A percentile compares a stretch with the other conserved stretches of the same genome.
Evolutionary conservation across 2,797 vertebrate species (phyloP).

Genomic region (Brotula barbata): DNA sequence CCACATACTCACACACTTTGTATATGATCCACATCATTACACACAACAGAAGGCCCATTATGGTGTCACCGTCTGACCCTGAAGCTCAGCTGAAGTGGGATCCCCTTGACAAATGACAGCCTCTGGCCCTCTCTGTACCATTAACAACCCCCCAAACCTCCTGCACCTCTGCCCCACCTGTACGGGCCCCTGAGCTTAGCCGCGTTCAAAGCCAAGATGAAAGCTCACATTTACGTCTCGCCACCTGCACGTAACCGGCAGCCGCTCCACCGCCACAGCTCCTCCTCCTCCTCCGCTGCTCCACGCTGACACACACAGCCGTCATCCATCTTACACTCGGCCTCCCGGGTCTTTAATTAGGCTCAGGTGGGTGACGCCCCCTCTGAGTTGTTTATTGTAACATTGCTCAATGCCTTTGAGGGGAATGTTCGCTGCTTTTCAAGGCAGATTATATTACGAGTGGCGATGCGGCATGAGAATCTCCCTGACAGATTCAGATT

Average conservation of each 20-base stretch:
- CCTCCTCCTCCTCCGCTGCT: conserved; percentile 19
- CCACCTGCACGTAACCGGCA: conserved; percentile 72
- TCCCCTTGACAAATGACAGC: conserved; percentile 62
- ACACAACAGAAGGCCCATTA: conserved; percentile 44
- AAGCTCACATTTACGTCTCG: conserved; percentile 62
- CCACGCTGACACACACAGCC: conserved; percentile 63
- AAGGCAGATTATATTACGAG: not conserved
- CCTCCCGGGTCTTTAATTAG: conserved; percentile 74
- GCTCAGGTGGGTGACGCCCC: conserved; percentile 66
- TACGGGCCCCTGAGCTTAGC: conserved; percentile 58
- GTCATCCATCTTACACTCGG: conserved; percentile 63
- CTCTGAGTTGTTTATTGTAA: conserved; percentile 70
- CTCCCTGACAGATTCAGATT: too few relatives aligned
- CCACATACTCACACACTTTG: conserved; percentile 36
- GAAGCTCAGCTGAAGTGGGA: conserved; percentile 44
- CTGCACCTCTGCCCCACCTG: conserved; percentile 48
- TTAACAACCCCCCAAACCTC: conserved; percentile 26
- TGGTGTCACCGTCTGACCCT: conserved; percentile 58
- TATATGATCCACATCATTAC: conserved; percentile 65
- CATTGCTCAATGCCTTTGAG: conserved; percentile 20
- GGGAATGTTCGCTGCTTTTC: not conserved
- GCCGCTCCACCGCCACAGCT: conserved; percentile 17
- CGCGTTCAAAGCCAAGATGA: conserved; percentile 73
- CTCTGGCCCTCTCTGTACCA: conserved; percentile 54
- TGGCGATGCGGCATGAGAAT: too few relatives aligned